A percentile compares a stretch with the other conserved stretches of the same genome.
Conservation (phyloP, 2,888 invertebrate species). For the Silvanus unidentatus region DNA sequence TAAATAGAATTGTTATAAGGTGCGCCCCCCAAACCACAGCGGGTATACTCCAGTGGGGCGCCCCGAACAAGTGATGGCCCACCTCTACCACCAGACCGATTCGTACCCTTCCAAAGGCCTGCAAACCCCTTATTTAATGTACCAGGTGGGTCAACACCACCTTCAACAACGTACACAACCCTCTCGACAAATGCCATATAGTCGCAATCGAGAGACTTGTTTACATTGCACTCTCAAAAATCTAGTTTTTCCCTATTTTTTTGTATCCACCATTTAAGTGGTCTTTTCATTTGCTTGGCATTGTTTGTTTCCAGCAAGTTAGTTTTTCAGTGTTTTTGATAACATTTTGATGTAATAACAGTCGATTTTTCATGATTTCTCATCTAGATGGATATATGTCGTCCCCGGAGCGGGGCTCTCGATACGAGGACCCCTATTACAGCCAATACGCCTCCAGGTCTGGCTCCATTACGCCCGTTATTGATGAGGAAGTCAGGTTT, state of each 20-base stretch:
- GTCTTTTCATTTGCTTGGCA: neutral
- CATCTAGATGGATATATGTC: constrained; percentile 73
- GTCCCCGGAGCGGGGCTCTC: constrained; percentile 73
- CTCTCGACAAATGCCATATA: constrained; percentile 17
- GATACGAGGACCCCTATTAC: constrained; percentile 85
- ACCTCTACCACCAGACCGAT: constrained; percentile 43
- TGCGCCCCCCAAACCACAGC: constrained; percentile 57
- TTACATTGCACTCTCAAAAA: constrained; percentile 6
- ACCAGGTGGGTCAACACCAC: constrained; percentile 51
- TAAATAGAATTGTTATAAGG: constrained; percentile 26
- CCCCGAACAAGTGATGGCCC: constrained; percentile 43
- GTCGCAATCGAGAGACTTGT: constrained; percentile 9
- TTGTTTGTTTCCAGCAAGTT: neutral
- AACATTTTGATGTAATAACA: too few species aligned
- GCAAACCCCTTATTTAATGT: constrained; percentile 51
- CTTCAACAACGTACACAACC: constrained; percentile 11
- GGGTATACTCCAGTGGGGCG: constrained; percentile 50
- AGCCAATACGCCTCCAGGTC: constrained; percentile 68
- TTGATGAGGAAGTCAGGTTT: constrained; percentile 84
- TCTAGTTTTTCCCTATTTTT: neutral
- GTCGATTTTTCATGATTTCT: too few species aligned
- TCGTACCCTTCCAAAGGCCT: constrained; percentile 45
- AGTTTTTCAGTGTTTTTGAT: neutral
- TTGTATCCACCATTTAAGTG: too few species aligned
- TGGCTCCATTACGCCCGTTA: constrained; percentile 78